Conservation (phyloP, 2,113 vertebrate genomes). For the Alces alces region DNA sequence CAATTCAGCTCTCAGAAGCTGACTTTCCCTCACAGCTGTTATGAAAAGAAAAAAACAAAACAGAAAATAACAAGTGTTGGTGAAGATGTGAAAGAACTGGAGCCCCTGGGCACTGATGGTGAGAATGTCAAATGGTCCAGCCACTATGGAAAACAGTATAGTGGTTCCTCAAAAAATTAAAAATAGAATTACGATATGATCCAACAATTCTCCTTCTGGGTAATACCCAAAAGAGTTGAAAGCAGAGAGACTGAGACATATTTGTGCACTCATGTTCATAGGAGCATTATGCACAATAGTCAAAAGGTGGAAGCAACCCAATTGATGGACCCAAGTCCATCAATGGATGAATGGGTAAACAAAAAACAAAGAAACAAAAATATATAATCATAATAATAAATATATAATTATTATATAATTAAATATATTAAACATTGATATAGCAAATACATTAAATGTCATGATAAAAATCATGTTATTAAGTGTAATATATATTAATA, state of each 20-base stretch:
- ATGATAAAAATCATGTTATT: neutral
- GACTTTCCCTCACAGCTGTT: neutral
- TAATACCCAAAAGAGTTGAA: neutral
- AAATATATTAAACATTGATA: neutral
- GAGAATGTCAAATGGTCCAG: too few relatives aligned
- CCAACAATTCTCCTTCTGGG: neutral
- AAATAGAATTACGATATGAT: neutral
- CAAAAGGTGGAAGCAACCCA: neutral
- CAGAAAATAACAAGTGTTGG: neutral
- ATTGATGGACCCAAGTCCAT: neutral
- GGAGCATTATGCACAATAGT: neutral
- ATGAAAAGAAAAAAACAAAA: neutral
- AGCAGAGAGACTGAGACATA: neutral
- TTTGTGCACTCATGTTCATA: neutral
- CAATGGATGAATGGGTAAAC: accelerated
- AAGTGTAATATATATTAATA: neutral
- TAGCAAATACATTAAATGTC: neutral
- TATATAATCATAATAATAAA: neutral
- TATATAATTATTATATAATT: neutral
- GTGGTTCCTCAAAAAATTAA: neutral
- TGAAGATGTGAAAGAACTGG: neutral
- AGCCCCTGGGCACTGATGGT: neutral
- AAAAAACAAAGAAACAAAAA: neutral
- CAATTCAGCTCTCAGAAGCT: neutral
- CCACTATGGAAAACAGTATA: neutral